Conservation (phyloP, 2,888 invertebrate genomes). For the Cheiracanthium punctorium region DNA sequence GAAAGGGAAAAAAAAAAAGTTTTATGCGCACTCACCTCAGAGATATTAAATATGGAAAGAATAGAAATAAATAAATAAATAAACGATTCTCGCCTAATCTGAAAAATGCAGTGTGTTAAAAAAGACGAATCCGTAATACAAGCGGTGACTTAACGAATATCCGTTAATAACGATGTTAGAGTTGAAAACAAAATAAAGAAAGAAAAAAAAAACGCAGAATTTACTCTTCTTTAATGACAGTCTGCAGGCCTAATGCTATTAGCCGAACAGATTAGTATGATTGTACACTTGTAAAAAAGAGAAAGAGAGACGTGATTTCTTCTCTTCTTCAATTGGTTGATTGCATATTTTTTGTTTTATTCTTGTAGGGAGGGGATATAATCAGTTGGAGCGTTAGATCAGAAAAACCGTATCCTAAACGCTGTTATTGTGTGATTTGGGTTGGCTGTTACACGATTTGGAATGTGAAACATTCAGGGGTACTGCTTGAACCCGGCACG, state of each 20-base stretch:
- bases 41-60: conserved; percentile 1
- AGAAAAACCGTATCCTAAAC: neutral
- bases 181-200: conserved; percentile 23
- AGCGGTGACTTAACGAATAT: conserved; percentile 7
- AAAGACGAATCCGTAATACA: conserved; percentile 21
- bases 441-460: conserved; percentile 9
- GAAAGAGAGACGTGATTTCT: no score
- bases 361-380: neutral
- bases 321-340: neutral
- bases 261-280: conserved; percentile 6
- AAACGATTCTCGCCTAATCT: conserved; percentile 31
- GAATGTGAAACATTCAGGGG: neutral
- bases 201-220: neutral
- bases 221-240: conserved; percentile 36
- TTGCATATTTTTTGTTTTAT: neutral
- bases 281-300: neutral
- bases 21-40: neutral
- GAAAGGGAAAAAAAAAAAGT: conserved; percentile 18
- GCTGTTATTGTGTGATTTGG: neutral
- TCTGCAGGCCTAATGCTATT: conserved; percentile 23
- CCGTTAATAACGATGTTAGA: conserved; percentile 61
- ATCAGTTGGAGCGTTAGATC: neutral
- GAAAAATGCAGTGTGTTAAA: conserved; percentile 5
- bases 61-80: no score
- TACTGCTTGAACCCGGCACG: neutral